Conservation (phyloP, 2,113 vertebrate genomes). For the Grus americana region DNA sequence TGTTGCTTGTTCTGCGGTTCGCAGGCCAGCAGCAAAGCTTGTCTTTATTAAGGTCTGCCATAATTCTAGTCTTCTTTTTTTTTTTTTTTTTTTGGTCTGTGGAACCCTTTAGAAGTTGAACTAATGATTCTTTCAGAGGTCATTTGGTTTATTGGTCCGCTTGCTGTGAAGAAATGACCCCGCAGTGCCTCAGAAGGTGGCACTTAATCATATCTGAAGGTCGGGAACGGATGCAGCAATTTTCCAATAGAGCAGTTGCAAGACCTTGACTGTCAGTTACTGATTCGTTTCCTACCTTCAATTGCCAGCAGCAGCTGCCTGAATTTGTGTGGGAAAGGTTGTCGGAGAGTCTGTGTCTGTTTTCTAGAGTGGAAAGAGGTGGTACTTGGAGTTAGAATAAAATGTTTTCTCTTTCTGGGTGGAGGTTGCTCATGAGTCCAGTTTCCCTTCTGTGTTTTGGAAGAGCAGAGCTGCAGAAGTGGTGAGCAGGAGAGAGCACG, state of each 20-base stretch:
- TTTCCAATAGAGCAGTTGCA: neutral
- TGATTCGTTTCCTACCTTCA: neutral
- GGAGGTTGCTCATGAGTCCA: neutral
- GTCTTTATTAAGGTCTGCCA: neutral
- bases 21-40: neutral
- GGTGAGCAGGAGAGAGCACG: neutral
- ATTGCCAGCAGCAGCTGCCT: neutral
- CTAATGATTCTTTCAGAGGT: neutral
- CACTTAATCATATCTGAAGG: neutral
- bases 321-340: neutral
- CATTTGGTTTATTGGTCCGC: neutral
- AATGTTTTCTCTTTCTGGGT: neutral
- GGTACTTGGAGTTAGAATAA: neutral
- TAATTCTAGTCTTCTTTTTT: neutral
- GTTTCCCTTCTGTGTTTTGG: neutral
- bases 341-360: neutral
- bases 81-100: neutral
- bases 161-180: neutral
- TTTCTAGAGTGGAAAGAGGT: neutral
- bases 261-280: neutral
- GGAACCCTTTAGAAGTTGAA: neutral
- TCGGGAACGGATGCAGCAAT: neutral
- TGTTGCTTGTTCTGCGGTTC: neutral
- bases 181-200: rapidly evolving
- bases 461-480: neutral